These are phyloP conservation scores for Horisme vitalbata DNA, from an alignment of 2,888 invertebrate genomes.

Conservation along the genomic window DNA sequence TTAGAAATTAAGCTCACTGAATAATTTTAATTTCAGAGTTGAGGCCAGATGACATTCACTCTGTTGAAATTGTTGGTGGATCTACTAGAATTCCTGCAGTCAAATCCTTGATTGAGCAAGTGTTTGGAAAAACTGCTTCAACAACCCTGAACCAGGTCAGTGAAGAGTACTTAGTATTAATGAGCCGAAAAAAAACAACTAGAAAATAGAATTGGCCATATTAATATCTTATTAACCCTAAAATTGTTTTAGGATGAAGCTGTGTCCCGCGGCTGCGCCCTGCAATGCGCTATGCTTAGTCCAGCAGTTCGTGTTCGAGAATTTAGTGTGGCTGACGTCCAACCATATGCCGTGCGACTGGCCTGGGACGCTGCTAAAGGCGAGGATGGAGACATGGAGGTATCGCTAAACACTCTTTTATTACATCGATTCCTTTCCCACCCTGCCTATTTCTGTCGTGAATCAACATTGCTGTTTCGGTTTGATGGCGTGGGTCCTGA, in stretches of 20 bases:
- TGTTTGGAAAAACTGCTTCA: slow-evolving; percentile 92
- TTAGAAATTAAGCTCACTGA: too few species aligned
- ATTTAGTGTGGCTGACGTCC: slow-evolving; percentile 96
- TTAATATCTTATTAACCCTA: too few species aligned
- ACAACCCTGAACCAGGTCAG: slow-evolving; percentile 95
- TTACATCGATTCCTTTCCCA: too few species aligned
- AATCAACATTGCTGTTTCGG: too few species aligned
- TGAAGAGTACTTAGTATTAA: too few species aligned
- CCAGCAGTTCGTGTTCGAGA: slow-evolving; percentile 98
- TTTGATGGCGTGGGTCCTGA: too few species aligned
- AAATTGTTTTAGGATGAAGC: slow-evolving; percentile 93
- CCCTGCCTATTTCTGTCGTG: too few species aligned
- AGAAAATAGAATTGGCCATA: too few species aligned
- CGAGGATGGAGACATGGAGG: slow-evolving; percentile 92
- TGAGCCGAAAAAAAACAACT: too few species aligned
- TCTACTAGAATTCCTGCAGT: slow-evolving; percentile 96
- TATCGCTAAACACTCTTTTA: too few species aligned
- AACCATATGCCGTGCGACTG: slow-evolving; percentile 93
- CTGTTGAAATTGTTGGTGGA: slow-evolving; percentile 98
- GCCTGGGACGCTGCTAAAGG: slow-evolving; percentile 89
- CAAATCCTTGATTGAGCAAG: slow-evolving; percentile 93
- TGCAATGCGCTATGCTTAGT: slow-evolving; percentile 98
- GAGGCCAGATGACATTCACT: slow-evolving; percentile 92
- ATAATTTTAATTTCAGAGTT: slow-evolving; percentile 81
- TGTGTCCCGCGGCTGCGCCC: slow-evolving; percentile 96